Conservation (phyloP, 1,140 invertebrate species). For the Cyclargus thomasi region DNA sequence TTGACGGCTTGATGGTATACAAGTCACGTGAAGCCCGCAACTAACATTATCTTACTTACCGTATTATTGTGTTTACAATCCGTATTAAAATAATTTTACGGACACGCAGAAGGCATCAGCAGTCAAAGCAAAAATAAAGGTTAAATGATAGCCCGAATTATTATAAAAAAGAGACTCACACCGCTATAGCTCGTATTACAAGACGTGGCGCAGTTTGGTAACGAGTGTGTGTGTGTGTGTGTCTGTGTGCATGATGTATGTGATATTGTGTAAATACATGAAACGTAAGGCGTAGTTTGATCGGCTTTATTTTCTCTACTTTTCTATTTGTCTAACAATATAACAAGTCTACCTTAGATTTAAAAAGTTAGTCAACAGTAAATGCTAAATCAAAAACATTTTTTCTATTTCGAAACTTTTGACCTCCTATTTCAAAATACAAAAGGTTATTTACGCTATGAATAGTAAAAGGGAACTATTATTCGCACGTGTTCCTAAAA, state of each 20-base stretch:
- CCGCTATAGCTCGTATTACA: too few relatives aligned
- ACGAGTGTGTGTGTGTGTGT: too few relatives aligned
- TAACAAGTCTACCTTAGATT: too few relatives aligned
- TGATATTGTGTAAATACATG: too few relatives aligned
- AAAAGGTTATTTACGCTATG: background rate
- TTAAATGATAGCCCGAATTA: too few relatives aligned
- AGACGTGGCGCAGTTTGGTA: too few relatives aligned
- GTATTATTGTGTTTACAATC: background rate
- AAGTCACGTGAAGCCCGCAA: background rate
- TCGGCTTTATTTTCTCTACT: too few relatives aligned
- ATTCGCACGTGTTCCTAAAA: slow-evolving; percentile 10
- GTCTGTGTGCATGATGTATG: fast-evolving
- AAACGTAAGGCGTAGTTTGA: too few relatives aligned
- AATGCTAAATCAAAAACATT: background rate
- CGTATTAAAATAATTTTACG: background rate
- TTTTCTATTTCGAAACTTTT: background rate
- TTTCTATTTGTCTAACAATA: too few relatives aligned
- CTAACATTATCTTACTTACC: background rate
- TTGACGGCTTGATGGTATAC: background rate
- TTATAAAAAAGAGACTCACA: too few relatives aligned
- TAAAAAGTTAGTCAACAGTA: background rate
- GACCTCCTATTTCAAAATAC: background rate
- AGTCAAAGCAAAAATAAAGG: too few relatives aligned
- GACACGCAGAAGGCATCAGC: too few relatives aligned
- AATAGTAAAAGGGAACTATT: slow-evolving; percentile 3